These are phyloP conservation scores for Rhinatrema bivittatum DNA, from an alignment of 2,797 vertebrate species.

Conservation along the genomic window DNA sequence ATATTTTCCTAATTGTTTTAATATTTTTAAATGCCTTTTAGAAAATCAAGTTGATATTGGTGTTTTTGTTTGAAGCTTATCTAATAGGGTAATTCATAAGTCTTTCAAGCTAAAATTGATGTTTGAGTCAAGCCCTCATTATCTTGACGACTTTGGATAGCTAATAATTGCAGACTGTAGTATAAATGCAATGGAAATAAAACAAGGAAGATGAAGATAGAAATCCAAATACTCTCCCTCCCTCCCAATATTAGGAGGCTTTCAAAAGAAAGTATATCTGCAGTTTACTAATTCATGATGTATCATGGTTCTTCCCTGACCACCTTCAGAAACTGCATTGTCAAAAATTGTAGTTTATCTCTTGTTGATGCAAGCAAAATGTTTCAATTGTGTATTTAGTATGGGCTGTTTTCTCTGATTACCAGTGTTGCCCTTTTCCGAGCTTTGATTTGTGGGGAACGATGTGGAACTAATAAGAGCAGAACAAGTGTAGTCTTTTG, in stretches of 20 bases:
- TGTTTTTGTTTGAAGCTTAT: no score
- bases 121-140: no score
- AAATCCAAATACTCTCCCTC: neutral
- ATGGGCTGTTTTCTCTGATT: constrained; percentile 45
- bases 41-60: no score
- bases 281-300: neutral
- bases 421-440: constrained; percentile 43
- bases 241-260: neutral
- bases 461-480: constrained; percentile 27
- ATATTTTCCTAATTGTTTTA: no score
- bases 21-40: no score
- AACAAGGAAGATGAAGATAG: neutral
- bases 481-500: constrained; percentile 33
- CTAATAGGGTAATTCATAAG: no score
- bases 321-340: constrained; percentile 20
- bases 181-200: neutral
- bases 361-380: constrained; percentile 22
- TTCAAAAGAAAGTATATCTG: neutral
- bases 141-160: neutral
- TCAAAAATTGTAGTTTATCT: constrained; percentile 27
- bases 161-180: neutral
- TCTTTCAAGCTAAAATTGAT: no score
- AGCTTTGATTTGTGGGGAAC: constrained; percentile 60
- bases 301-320: constrained; percentile 9
- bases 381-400: constrained; percentile 20